Conservation (phyloP, 1,140 invertebrate genomes). For the Fopius arisanus region DNA sequence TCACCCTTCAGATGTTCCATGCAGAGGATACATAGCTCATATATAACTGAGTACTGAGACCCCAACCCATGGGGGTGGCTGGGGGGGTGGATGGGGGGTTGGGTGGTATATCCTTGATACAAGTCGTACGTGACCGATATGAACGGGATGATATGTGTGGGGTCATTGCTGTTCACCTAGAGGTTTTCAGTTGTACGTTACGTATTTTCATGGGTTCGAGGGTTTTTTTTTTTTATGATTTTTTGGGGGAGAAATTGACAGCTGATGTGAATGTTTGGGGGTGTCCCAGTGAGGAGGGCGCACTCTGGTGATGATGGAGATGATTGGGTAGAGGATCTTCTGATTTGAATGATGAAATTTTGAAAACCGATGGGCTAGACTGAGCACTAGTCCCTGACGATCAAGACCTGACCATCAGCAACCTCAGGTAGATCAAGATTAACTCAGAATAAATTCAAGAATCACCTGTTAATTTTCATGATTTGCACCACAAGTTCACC, state of each 20-base stretch:
- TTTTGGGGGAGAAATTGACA: background rate
- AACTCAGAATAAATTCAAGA: too few species aligned
- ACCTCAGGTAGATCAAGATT: too few species aligned
- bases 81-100: background rate
- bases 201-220: background rate
- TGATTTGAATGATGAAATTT: too few species aligned
- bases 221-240: background rate
- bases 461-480: too few species aligned
- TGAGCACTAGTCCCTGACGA: too few species aligned
- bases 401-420: too few species aligned
- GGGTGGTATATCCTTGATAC: conserved; percentile 42
- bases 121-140: conserved; percentile 62
- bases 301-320: too few species aligned
- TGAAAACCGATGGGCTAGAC: too few species aligned
- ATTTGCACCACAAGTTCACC: too few species aligned
- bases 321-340: too few species aligned
- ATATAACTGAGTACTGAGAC: conserved; percentile 48
- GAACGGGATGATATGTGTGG: conserved; percentile 35
- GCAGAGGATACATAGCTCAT: conserved; percentile 51
- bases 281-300: too few species aligned
- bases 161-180: background rate
- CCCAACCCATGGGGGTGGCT: conserved; percentile 34
- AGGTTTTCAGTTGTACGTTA: background rate
- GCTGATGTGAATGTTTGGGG: too few species aligned
- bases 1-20: conserved; percentile 34